Evolutionary conservation across 2,797 vertebrate species (phyloP).

Genomic region (Falco concolor): DNA sequence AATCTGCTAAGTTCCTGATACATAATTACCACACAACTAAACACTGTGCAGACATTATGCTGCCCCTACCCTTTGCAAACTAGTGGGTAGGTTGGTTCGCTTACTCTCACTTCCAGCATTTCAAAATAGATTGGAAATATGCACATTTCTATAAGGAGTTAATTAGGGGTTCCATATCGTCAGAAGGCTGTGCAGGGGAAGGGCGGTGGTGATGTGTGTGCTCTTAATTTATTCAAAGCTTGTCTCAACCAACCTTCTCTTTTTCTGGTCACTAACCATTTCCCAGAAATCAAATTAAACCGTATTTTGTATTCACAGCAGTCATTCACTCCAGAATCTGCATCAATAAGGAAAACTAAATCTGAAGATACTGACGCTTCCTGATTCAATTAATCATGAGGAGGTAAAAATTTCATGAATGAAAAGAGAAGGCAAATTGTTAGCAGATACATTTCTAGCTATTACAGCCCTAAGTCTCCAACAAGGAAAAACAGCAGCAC

Average conservation of each 20-base stretch:
- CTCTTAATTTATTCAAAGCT: not conserved
- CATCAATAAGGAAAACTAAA: constrained; percentile 32
- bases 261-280: constrained; percentile 28
- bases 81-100: constrained; percentile 25
- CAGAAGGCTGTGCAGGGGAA: not conserved
- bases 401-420: constrained; percentile 27
- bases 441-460: not conserved
- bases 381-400: not conserved
- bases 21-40: not conserved
- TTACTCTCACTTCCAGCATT: constrained; percentile 9
- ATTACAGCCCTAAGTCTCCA: not conserved
- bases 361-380: constrained; percentile 22
- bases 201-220: no score
- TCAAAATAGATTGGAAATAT: constrained; percentile 48
- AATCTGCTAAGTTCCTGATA: not conserved
- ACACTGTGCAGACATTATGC: not conserved
- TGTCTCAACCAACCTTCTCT: not conserved
- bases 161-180: not conserved
- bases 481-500: not conserved
- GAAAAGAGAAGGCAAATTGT: not conserved
- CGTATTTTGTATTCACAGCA: not conserved
- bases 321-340: not conserved
- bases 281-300: constrained; percentile 29
- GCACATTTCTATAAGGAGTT: constrained; percentile 46
- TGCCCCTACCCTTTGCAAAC: not conserved